Base-by-base conservation (phyloP, 2,113 vertebrate genomes). In the Clarias macrocephalus region DNA sequence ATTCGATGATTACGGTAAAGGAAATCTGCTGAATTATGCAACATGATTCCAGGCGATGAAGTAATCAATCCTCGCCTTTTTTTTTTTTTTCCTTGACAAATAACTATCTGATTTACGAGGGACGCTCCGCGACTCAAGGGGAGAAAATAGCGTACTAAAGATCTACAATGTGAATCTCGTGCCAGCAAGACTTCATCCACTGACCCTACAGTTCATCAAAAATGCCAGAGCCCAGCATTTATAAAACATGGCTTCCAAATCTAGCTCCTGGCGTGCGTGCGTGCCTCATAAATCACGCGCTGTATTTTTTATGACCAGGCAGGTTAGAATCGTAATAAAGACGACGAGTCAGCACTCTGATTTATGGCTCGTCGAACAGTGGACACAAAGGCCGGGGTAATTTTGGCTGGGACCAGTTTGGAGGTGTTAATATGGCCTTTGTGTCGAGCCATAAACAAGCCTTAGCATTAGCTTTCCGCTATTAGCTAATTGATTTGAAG, bases 301-400 rank as follows among this genome's bases (percentile, higher is more conserved):
- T 95, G 93, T 95, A 95, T 95, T 93, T 95, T 95, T 95, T 93
- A 95, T 94, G 90, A 92, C 90, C 91, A 88, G 86, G 91, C 91
- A 88, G 91, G 92, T 92, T 89, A 59, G 62, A 90, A 91, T 91
- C 90, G 92, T 91, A 91, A 89, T 87, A 90, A 89, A 91, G 90
- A 88, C 59, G 79, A 81, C 79, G 82, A 90, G 89, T 89, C 91
- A 80, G 87, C 89, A 85, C 85, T 88, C 91, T 87, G 90, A 92
- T 91, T 93, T 91, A 93, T 91, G 87, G 2, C n/a, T 73, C 82
- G 65, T 88, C 88, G 87, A 76, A 87, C 87, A 87, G 85, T 83
- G 82, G 89, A 90, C 48, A 65, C 80, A 56, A 76, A 70, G 80
- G 73, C 87, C 28, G 30, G 65, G 13, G 72, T 90, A 59, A 85